phyloP scores from a whole-genome alignment of 2,113 vertebrate species.

The Aspidoscelis tigris region DNA sequence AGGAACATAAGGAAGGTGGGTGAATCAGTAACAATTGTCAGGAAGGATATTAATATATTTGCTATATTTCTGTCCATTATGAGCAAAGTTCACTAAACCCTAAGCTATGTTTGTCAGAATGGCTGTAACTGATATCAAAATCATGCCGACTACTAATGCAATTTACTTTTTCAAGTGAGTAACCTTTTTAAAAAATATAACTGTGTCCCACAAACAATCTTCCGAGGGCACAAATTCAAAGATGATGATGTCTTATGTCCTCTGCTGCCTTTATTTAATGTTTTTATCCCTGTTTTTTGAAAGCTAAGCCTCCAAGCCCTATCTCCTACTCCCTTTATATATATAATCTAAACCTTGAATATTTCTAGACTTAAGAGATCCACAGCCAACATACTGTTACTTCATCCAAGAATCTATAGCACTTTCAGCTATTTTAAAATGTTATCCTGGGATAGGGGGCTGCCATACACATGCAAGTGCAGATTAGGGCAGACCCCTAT shows the following conservation, averaged over 20 bases:
- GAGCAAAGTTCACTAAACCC: neutral
- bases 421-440: too few relatives aligned
- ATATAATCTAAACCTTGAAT: neutral
- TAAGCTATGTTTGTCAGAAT: neutral
- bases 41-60: too few relatives aligned
- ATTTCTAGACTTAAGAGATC: neutral
- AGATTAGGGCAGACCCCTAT: too few relatives aligned
- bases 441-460: too few relatives aligned
- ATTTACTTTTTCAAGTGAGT: neutral
- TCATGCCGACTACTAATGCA: neutral
- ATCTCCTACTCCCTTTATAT: neutral
- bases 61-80: too few relatives aligned
- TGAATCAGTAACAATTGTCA: too few relatives aligned
- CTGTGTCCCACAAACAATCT: neutral
- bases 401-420: neutral
- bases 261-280: neutral
- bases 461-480: too few relatives aligned
- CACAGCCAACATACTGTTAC: neutral
- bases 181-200: neutral
- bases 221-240: neutral
- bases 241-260: neutral
- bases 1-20: too few relatives aligned
- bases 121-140: neutral
- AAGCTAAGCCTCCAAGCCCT: neutral
- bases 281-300: neutral